phyloP scores from a whole-genome alignment of 2,888 invertebrate genomes.

The Stenolophus ochropezus region DNA sequence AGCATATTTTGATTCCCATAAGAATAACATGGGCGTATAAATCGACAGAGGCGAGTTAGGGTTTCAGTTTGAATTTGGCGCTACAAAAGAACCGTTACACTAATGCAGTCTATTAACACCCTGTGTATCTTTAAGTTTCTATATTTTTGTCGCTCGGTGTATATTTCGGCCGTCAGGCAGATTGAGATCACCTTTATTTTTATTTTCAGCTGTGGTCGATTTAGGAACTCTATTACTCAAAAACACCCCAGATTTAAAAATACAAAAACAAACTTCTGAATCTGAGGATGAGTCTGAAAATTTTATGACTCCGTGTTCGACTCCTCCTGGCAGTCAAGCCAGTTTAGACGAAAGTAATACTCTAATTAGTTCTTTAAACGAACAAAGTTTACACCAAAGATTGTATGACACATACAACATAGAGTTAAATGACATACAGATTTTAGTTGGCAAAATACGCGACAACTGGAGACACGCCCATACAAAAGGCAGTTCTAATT shows the following conservation, averaged over 20 bases:
- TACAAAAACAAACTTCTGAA: conserved; percentile 69
- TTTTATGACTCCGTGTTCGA: conserved; percentile 90
- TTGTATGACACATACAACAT: conserved; percentile 87
- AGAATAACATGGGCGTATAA: too few relatives aligned
- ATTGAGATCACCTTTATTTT: too few relatives aligned
- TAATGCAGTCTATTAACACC: too few relatives aligned
- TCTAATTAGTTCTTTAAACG: conserved; percentile 73
- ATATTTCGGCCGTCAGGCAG: too few relatives aligned
- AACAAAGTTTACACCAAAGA: conserved; percentile 79
- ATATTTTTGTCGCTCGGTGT: too few relatives aligned
- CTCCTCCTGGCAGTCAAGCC: conserved; percentile 87
- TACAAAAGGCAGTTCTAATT: conserved; percentile 86
- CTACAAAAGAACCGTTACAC: too few relatives aligned
- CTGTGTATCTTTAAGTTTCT: too few relatives aligned
- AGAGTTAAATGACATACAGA: conserved; percentile 88
- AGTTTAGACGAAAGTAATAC: conserved; percentile 71
- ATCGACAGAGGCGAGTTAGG: too few relatives aligned
- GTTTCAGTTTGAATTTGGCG: too few relatives aligned
- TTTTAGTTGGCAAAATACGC: conserved; percentile 90
- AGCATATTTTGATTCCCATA: too few relatives aligned
- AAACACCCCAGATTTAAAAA: conserved; percentile 67
- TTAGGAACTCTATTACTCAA: conserved; percentile 88
- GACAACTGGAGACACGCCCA: conserved; percentile 95
- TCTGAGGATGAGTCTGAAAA: conserved; percentile 68
- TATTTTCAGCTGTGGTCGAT: conserved; percentile 86